A percentile compares a stretch with the other conserved stretches of the same genome.
Conservation (phyloP, 2,113 vertebrate species). For the Hemichromis elongatus region DNA sequence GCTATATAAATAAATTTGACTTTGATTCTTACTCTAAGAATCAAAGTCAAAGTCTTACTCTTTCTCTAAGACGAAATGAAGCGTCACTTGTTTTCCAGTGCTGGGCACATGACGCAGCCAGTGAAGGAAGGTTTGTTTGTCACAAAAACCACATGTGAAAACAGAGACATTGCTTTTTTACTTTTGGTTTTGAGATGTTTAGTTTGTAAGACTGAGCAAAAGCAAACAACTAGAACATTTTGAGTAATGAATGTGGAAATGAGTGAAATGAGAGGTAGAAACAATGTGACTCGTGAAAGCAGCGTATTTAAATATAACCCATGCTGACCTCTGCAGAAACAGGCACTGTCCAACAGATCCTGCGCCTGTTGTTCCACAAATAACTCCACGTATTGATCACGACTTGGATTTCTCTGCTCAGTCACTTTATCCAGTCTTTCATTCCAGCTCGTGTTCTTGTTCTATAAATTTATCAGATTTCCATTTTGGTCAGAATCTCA, state of each 20-base stretch:
- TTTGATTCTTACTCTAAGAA: too few species aligned
- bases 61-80: background rate
- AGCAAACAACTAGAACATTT: background rate
- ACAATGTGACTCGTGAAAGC: background rate
- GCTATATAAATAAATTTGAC: too few species aligned
- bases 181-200: background rate
- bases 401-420: constrained; percentile 52
- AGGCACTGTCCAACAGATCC: constrained; percentile 7
- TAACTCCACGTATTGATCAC: constrained; percentile 58
- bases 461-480: background rate
- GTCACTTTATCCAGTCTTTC: background rate
- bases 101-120: background rate
- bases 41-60: too few species aligned
- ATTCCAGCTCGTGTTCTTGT: background rate
- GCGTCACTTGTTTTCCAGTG: background rate
- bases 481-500: background rate
- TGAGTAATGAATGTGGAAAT: background rate
- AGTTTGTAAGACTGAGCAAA: background rate
- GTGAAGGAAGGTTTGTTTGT: background rate
- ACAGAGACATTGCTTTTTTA: background rate
- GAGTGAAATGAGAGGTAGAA: background rate
- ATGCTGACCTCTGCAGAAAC: constrained; percentile 27
- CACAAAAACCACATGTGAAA: background rate
- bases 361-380: constrained; percentile 54
- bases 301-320: background rate